Base-by-base conservation (phyloP, 2,888 invertebrate species). In the Caenorhabditis drosophilae region DNA sequence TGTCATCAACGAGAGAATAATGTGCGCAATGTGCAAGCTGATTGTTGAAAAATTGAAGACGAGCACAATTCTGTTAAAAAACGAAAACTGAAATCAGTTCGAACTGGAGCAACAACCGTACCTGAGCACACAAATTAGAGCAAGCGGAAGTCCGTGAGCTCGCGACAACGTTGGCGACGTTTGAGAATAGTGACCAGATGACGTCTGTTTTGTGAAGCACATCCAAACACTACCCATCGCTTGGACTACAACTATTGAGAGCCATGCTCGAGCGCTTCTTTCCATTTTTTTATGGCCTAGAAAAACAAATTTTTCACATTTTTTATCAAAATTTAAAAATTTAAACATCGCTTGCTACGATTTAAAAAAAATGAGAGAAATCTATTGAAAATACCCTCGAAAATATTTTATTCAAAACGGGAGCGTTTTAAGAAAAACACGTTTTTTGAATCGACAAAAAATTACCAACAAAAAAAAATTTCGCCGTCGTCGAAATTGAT, bases 141-240 rank as follows among this genome's bases (percentile, higher is more conserved):
- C 57, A 7, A 67, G 25, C 0, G 67, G 61, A 36, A 67, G 57
- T 15, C 60, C 67, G 23, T 67, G 67, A 34, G 60, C 56, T 53
- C 67, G 38, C 1, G 67, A 52, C 1, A 67, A 49, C 18, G 45
- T 31, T 3, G 67, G 41, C 1, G 41, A 25, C 11, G 45, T 9
- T 4, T 40, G 27, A 1, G 36, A 40, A 42, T 59, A 66, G 31
- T 66, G 66, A 9, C 54, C 47, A 16, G 51, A 47, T 12, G 49
- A 38, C 2, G 38, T 41, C 16, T 60, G 56, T 25, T 58, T 59
- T 9, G 53, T 36, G 34, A 57, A 67, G 25, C 60, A 67, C 56
- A 67, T 67, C 56, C 56, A 67, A 2, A 67, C 60, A 47, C 60
- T 67, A 27, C 67, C 67, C 67, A 61, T 57, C 42, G 67, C 56